These are phyloP conservation scores for Atrina japonica DNA, from an alignment of 2,888 invertebrate species.

Conservation along the genomic window DNA sequence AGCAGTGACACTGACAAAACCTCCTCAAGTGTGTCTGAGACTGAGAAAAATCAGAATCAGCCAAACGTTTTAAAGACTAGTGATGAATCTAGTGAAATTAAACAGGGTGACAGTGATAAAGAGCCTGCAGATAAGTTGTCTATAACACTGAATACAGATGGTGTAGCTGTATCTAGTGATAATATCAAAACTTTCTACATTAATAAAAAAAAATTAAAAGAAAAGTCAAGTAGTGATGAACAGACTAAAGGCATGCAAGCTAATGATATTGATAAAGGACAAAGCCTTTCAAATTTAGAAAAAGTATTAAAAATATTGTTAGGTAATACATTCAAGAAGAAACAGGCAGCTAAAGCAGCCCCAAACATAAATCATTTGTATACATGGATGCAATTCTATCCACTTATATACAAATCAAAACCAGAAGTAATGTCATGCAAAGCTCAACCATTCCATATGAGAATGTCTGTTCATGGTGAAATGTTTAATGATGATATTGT, in stretches of 20 bases:
- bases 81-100: background rate
- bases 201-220: too few relatives aligned
- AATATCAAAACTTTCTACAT: background rate
- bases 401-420: constrained; percentile 55
- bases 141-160: background rate
- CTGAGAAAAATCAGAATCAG: background rate
- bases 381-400: constrained; percentile 56
- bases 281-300: constrained; percentile 22
- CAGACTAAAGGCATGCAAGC: too few relatives aligned
- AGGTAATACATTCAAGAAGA: background rate
- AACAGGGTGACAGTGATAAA: background rate
- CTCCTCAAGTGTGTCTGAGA: background rate
- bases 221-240: too few relatives aligned
- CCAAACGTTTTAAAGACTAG: background rate
- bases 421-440: constrained; percentile 87
- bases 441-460: constrained; percentile 90
- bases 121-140: background rate
- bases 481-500: constrained; percentile 82
- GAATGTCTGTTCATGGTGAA: constrained; percentile 90
- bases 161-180: background rate
- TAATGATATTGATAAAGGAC: background rate
- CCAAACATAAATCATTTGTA: constrained; percentile 56
- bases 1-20: too few relatives aligned
- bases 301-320: constrained; percentile 18
- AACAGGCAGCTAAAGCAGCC: background rate